These are phyloP conservation scores for Heliconius nattereri DNA, from an alignment of 1,140 invertebrate genomes.

Conservation along the genomic window DNA sequence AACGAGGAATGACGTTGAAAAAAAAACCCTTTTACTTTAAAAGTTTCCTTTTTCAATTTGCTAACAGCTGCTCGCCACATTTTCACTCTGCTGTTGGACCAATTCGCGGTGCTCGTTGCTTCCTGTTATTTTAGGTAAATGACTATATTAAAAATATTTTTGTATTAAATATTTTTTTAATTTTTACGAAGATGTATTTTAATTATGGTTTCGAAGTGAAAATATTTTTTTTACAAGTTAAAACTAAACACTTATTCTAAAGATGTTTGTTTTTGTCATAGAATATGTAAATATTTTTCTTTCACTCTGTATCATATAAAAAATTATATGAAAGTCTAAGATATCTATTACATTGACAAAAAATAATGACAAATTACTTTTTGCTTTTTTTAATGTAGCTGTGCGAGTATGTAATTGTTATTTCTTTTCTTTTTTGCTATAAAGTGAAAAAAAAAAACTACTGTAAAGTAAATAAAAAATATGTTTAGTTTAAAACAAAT, in stretches of 20 bases:
- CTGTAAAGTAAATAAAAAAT: neutral
- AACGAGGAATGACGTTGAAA: constrained; percentile 34
- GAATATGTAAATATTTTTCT: too few relatives aligned
- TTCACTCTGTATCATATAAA: too few relatives aligned
- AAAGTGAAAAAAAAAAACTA: neutral
- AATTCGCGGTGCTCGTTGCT: constrained; percentile 16
- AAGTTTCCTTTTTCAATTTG: constrained; percentile 38
- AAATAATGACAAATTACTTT: too few relatives aligned
- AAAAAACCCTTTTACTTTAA: constrained; percentile 30
- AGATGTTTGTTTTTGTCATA: too few relatives aligned
- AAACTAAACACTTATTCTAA: too few relatives aligned
- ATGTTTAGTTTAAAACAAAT: too few relatives aligned
- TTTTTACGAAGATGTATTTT: neutral
- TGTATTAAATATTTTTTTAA: neutral
- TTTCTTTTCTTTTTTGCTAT: neutral
- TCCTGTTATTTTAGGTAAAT: constrained; percentile 19
- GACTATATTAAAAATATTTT: constrained; percentile 14
- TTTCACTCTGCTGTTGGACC: constrained; percentile 16
- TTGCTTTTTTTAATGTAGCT: neutral
- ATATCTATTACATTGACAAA: too few relatives aligned
- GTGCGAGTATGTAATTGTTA: neutral
- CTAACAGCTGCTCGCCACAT: constrained; percentile 26
- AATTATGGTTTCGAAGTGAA: too few relatives aligned
- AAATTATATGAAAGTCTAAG: too few relatives aligned
- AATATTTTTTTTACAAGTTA: too few relatives aligned